phyloP scores from a whole-genome alignment of 2,113 vertebrate species.

The Phalacrocorax carbo region DNA sequence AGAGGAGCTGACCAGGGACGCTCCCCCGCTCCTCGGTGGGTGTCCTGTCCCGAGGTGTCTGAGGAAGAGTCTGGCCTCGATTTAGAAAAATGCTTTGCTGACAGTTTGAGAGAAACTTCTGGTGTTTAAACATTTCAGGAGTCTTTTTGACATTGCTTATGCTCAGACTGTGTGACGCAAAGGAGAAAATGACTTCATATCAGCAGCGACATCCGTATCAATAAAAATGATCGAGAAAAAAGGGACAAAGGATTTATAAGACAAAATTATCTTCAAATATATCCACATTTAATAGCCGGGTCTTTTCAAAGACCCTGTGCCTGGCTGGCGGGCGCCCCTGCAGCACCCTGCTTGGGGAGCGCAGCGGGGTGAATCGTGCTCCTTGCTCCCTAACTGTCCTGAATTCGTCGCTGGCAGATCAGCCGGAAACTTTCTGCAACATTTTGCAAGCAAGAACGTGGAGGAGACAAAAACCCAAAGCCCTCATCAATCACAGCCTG shows the following conservation, averaged over 20 bases:
- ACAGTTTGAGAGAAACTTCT: neutral
- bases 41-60: neutral
- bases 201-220: neutral
- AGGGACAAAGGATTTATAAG: neutral
- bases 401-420: neutral
- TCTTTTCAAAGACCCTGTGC: neutral
- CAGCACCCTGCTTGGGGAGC: neutral
- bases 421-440: neutral
- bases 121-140: neutral
- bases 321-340: neutral
- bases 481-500: conserved; percentile 11
- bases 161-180: neutral
- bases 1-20: neutral
- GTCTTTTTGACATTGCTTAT: neutral
- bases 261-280: neutral
- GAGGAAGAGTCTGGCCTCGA: neutral
- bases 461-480: neutral
- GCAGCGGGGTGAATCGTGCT: neutral
- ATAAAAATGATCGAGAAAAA: neutral
- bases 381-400: neutral
- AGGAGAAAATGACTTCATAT: neutral
- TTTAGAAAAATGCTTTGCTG: neutral
- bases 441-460: neutral
- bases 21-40: fast-evolving
- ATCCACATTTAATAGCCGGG: neutral